phyloP scores from a whole-genome alignment of 2,888 invertebrate species.

The Trissoscelio sp. region DNA sequence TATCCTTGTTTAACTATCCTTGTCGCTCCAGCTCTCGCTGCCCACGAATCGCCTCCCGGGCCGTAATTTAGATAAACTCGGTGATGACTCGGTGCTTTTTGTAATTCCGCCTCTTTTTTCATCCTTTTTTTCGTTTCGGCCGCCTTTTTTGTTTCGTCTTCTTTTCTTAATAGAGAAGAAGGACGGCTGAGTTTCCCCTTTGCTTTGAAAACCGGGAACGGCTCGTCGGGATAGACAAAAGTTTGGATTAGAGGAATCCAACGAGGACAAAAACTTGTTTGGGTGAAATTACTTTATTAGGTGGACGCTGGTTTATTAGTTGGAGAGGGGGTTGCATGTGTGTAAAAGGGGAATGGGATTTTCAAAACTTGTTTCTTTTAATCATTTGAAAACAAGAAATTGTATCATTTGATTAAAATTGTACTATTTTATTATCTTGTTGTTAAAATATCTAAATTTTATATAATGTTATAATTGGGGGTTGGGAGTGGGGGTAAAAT shows the following conservation, averaged over 20 bases:
- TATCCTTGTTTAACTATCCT: constrained; percentile 18
- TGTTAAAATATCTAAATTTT: too few relatives aligned
- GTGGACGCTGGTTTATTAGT: constrained; percentile 24
- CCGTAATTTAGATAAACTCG: constrained; percentile 64
- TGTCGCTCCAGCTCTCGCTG: constrained; percentile 34
- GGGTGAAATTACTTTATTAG: constrained; percentile 51
- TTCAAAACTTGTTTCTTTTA: too few relatives aligned
- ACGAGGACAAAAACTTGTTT: constrained; percentile 49
- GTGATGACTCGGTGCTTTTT: constrained; percentile 61
- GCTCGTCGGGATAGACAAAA: constrained; percentile 44
- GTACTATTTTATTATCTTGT: too few relatives aligned
- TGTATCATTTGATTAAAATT: too few relatives aligned
- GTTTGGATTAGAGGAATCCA: constrained; percentile 23
- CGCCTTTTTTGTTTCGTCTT: constrained; percentile 12
- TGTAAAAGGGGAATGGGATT: too few relatives aligned
- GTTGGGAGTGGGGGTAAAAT: too few relatives aligned
- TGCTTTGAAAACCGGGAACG: constrained; percentile 5
- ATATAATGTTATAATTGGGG: too few relatives aligned
- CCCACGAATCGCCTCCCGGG: constrained; percentile 56
- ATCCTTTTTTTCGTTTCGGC: constrained; percentile 11
- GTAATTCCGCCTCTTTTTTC: constrained; percentile 39
- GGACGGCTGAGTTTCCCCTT: constrained; percentile 29
- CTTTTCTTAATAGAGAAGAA: constrained; percentile 46
- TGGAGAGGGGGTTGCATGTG: too few relatives aligned
- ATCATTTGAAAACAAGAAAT: too few relatives aligned